Conservation (phyloP, 1,140 invertebrate genomes). For the Cecropterus lyciades region DNA sequence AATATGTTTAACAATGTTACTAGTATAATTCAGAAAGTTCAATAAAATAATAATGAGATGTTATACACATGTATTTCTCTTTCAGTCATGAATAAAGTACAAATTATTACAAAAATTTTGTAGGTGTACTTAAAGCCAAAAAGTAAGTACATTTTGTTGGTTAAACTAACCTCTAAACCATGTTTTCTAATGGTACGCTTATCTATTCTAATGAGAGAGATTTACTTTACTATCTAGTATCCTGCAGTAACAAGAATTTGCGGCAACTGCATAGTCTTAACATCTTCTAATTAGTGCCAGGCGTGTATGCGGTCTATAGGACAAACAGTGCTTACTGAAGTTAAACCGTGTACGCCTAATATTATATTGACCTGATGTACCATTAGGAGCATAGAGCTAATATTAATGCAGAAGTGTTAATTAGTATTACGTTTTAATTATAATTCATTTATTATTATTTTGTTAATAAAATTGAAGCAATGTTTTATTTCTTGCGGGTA, state of each 20-base stretch:
- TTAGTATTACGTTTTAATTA: too few species aligned
- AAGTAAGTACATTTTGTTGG: slow-evolving; percentile 12
- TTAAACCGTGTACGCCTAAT: slow-evolving; percentile 4
- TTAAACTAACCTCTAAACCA: slow-evolving; percentile 10
- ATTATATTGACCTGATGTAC: not conserved
- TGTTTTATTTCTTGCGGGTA: too few species aligned
- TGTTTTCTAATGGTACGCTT: slow-evolving; percentile 32
- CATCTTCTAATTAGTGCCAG: slow-evolving; percentile 18
- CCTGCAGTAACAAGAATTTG: slow-evolving; percentile 30
- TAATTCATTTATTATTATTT: too few species aligned
- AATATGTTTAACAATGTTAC: too few species aligned
- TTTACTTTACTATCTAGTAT: slow-evolving; percentile 27
- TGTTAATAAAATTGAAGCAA: too few species aligned
- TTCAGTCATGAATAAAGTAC: not conserved
- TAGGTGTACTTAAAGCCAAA: not conserved
- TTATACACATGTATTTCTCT: too few species aligned
- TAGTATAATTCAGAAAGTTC: too few species aligned
- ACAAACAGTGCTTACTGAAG: slow-evolving; percentile 10
- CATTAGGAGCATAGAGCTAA: too few species aligned
- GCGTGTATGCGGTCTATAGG: slow-evolving; percentile 6
- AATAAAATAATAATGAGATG: too few species aligned
- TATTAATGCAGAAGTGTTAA: too few species aligned
- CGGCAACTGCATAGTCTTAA: slow-evolving; percentile 14
- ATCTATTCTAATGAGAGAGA: slow-evolving; percentile 31
- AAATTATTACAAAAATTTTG: not conserved